Evolutionary conservation across 1,140 invertebrate species (phyloP).

Genomic region (Bemisia tabaci): DNA sequence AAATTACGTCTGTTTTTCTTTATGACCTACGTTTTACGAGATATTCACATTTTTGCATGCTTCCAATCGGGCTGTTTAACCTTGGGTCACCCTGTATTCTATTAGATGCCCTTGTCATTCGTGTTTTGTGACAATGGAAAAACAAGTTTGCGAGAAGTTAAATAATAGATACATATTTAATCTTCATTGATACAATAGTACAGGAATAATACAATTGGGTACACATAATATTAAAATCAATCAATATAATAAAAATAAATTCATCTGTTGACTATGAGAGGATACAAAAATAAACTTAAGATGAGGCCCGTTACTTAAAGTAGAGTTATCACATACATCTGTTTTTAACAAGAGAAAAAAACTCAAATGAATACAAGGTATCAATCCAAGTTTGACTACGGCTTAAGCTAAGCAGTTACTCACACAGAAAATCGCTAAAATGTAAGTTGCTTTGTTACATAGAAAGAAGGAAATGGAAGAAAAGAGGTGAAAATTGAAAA

Average conservation of each 20-base stretch:
- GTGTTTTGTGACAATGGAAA: no score
- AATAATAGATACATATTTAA: not conserved
- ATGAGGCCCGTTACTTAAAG: not conserved
- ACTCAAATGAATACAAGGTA: not conserved
- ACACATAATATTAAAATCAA: not conserved
- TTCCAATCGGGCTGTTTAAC: no score
- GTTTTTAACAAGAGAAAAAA: not conserved
- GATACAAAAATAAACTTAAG: not conserved
- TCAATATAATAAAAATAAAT: not conserved
- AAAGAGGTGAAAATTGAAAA: not conserved
- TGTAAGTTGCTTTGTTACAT: not conserved
- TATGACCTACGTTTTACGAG: no score
- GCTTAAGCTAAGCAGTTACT: no score
- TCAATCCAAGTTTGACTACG: not conserved
- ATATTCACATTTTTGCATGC: no score
- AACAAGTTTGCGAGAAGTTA: no score
- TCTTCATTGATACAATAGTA: not conserved
- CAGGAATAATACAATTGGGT: not conserved
- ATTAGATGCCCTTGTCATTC: no score
- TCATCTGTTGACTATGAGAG: not conserved
- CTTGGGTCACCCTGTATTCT: no score
- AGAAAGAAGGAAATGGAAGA: not conserved
- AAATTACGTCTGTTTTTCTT: no score
- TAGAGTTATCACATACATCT: not conserved
- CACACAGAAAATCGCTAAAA: not conserved